These are phyloP conservation scores for Fistularia commersonii DNA, from an alignment of 2,797 vertebrate species.

Conservation along the genomic window DNA sequence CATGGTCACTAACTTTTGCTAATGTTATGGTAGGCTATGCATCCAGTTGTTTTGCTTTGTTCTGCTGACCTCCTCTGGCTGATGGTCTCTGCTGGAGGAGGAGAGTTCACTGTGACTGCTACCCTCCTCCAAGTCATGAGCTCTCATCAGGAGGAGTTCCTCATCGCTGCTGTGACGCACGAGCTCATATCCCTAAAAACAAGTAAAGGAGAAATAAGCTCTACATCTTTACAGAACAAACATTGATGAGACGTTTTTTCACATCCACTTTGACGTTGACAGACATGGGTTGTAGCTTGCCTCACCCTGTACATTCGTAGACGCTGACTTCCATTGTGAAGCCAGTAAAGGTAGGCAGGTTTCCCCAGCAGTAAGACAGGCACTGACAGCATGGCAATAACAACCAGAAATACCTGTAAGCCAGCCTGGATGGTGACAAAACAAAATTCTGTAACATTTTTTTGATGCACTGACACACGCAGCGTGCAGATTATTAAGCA, in stretches of 20 bases:
- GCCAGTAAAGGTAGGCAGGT: constrained; percentile 91
- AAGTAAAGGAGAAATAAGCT: neutral
- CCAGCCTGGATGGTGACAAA: constrained; percentile 67
- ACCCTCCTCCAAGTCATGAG: constrained; percentile 88
- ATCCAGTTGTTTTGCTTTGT: too few species aligned
- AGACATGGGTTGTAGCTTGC: neutral
- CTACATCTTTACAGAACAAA: constrained; percentile 4
- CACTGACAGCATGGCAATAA: constrained; percentile 82
- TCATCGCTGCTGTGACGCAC: constrained; percentile 90
- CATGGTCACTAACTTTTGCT: neutral
- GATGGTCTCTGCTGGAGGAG: constrained; percentile 72
- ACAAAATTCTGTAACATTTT: neutral
- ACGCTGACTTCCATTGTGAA: constrained; percentile 78
- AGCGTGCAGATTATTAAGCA: neutral
- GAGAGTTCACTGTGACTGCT: constrained; percentile 69
- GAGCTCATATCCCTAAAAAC: constrained; percentile 83
- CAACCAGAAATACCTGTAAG: constrained; percentile 83
- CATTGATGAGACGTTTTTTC: neutral
- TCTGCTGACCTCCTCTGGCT: constrained; percentile 78
- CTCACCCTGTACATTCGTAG: constrained; percentile 85
- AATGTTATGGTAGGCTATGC: too few species aligned
- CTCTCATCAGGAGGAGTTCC: constrained; percentile 83
- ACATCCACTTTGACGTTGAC: neutral
- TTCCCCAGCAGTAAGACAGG: constrained; percentile 92
- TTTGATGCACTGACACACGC: neutral